phyloP scores from a whole-genome alignment of 2,888 invertebrate genomes.

The Calliopum simillimum region DNA sequence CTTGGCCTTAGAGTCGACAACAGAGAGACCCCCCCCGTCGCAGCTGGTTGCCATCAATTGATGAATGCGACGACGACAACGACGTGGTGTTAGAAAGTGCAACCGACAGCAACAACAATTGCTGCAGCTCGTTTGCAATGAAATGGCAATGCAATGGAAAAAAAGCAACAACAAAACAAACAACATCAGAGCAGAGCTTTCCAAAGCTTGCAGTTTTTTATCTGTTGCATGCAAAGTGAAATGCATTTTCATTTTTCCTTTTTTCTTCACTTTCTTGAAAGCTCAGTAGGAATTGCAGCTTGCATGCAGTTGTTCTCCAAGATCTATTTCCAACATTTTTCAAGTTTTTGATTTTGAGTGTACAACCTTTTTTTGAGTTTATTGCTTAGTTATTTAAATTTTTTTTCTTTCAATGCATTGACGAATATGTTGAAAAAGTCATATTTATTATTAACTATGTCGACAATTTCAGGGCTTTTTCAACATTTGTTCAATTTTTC shows the following conservation, averaged over 20 bases:
- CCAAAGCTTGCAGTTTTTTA: background rate
- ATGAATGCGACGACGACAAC: background rate
- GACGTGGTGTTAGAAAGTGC: conserved; percentile 24
- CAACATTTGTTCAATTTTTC: too few species aligned
- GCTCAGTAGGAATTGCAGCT: background rate
- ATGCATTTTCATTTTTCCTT: background rate
- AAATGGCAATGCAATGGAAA: background rate
- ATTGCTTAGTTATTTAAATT: too few species aligned
- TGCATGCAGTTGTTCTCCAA: background rate
- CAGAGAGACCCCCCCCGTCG: conserved; percentile 26
- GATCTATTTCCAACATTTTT: background rate
- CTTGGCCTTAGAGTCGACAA: conserved; percentile 60
- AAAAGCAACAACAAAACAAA: conserved; percentile 3
- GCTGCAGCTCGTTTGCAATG: conserved; percentile 11
- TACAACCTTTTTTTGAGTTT: too few species aligned
- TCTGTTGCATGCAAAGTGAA: conserved; percentile 23
- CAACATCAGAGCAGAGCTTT: background rate
- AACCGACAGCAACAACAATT: background rate
- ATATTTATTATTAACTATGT: too few species aligned
- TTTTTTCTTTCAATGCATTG: too few species aligned
- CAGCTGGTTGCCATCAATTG: background rate
- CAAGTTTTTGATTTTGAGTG: too few species aligned
- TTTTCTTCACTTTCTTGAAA: background rate
- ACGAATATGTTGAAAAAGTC: too few species aligned
- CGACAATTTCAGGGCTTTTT: too few species aligned